Conservation (phyloP, 1,140 invertebrate species). For the Wasmannia auropunctata region DNA sequence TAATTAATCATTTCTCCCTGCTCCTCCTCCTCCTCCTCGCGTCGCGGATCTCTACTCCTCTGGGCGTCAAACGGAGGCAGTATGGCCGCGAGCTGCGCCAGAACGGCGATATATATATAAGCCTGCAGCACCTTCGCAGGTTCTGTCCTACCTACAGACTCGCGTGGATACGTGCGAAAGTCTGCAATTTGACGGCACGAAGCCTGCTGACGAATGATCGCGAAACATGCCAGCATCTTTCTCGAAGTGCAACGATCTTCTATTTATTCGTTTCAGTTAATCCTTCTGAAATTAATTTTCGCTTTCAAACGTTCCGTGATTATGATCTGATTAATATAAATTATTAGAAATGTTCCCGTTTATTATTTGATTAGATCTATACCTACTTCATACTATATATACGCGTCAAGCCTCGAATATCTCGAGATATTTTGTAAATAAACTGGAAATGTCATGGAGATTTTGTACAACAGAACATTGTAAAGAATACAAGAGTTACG, state of each 20-base stretch:
- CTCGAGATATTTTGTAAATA: not conserved
- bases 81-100: conserved; percentile 77
- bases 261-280: not conserved
- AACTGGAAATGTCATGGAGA: not conserved
- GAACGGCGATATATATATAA: conserved; percentile 21
- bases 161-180: not conserved
- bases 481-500: not conserved
- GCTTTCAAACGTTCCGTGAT: not conserved
- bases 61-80: conserved; percentile 80
- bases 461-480: not conserved
- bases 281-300: not conserved
- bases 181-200: conserved; percentile 7
- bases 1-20: conserved; percentile 84
- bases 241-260: not conserved
- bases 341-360: not conserved
- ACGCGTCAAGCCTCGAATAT: not conserved
- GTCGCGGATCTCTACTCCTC: conserved; percentile 60
- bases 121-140: conserved; percentile 19
- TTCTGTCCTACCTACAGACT: not conserved
- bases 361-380: not conserved
- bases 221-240: not conserved
- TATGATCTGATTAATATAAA: not conserved
- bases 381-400: not conserved
- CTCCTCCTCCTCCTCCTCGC: conserved; percentile 62
- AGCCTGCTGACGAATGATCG: not conserved